A percentile compares a stretch with the other conserved stretches of the same genome.
These are phyloP conservation scores for Paradoxurus hermaphroditus DNA, from an alignment of 2,113 vertebrate species.

Conservation along the genomic window DNA sequence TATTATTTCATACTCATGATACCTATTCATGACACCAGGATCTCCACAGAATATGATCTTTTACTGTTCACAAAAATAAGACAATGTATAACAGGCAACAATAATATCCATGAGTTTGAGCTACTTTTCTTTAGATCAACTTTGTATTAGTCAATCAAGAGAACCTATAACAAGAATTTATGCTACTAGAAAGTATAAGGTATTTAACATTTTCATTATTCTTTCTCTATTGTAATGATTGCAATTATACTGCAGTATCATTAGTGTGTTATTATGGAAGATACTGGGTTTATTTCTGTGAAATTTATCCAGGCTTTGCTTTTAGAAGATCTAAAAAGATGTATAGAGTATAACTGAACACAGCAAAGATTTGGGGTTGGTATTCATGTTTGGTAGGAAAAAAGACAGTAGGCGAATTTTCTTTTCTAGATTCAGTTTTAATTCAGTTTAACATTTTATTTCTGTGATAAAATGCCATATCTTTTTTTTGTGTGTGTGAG, in stretches of 20 bases:
- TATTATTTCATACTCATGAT: background rate
- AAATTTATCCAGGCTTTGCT: background rate
- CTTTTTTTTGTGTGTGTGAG: background rate
- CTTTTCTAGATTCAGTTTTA: background rate
- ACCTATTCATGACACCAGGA: background rate
- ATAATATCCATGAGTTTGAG: background rate
- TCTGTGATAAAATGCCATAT: background rate
- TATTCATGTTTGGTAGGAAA: background rate
- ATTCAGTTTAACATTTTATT: background rate
- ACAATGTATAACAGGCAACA: background rate
- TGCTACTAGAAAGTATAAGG: background rate
- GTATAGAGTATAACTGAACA: background rate
- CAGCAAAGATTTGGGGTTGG: background rate
- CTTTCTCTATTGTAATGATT: background rate
- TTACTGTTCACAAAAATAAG: background rate
- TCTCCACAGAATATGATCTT: background rate
- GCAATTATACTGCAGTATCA: background rate
- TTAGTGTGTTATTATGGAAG: background rate
- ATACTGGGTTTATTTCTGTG: background rate
- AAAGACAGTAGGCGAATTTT: background rate
- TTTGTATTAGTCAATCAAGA: background rate
- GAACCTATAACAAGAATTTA: background rate
- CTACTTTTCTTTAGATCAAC: background rate
- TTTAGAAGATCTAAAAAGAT: background rate
- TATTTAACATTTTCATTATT: background rate